Conservation (phyloP, 2,797 vertebrate species). For the Nannoperca obscura region DNA sequence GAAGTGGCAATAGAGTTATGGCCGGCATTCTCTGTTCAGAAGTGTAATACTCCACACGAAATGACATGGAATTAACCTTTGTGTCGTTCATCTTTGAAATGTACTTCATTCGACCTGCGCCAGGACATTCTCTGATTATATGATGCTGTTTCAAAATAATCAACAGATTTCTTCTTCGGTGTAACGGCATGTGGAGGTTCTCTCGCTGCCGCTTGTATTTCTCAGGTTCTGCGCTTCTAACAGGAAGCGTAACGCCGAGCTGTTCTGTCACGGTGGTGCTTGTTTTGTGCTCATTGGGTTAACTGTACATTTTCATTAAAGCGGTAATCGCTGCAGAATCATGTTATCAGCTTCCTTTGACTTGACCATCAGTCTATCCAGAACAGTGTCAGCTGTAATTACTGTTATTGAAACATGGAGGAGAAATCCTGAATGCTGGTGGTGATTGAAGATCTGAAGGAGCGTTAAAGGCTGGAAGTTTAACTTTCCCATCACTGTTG, state of each 20-base stretch:
- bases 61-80: conserved; percentile 71
- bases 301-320: conserved; percentile 69
- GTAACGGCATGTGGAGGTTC: conserved; percentile 46
- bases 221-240: background rate
- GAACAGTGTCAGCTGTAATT: conserved; percentile 48
- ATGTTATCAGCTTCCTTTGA: conserved; percentile 43
- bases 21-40: conserved; percentile 66
- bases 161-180: conserved; percentile 29
- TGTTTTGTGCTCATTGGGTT: conserved; percentile 26
- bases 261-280: conserved; percentile 22
- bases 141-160: conserved; percentile 49
- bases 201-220: conserved; percentile 25
- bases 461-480: conserved; percentile 21
- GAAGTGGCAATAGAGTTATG: conserved; percentile 76
- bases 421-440: conserved; percentile 31
- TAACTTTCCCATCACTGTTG: background rate
- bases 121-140: conserved; percentile 40
- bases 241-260: background rate
- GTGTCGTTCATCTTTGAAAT: conserved; percentile 53
- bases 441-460: conserved; percentile 35
- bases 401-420: conserved; percentile 48
- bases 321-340: conserved; percentile 48
- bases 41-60: conserved; percentile 53
- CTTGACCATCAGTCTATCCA: conserved; percentile 36
- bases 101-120: conserved; percentile 62